Percentiles rank a stretch among this genome's conserved stretches.
Conservation (phyloP, 2,797 vertebrate species). For the Lutjanus campechanus region DNA sequence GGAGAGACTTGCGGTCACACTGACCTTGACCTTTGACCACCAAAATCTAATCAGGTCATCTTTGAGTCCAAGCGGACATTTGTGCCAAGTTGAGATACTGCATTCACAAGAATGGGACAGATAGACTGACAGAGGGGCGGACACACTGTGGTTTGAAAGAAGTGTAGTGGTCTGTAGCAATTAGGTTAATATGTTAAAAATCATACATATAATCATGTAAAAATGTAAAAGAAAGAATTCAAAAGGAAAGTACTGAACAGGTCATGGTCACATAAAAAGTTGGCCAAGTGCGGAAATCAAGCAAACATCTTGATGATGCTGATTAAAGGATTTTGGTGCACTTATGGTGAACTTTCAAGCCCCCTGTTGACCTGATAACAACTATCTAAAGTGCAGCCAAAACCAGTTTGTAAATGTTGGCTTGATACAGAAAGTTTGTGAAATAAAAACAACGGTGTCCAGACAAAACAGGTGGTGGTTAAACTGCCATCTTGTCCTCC, state of each 20-base stretch:
- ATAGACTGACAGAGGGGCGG: too few species aligned
- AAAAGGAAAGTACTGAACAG: neutral
- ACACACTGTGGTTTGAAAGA: neutral
- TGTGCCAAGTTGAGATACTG: too few species aligned
- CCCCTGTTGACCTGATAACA: neutral
- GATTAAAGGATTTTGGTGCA: neutral
- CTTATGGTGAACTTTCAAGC: neutral
- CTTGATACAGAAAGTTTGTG: neutral
- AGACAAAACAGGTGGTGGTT: slow-evolving; percentile 16
- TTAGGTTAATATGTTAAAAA: neutral
- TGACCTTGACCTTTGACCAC: too few species aligned
- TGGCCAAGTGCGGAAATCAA: neutral
- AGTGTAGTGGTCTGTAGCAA: neutral
- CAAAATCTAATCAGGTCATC: too few species aligned
- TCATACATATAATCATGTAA: neutral
- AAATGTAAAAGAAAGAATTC: neutral
- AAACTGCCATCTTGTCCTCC: slow-evolving; percentile 7
- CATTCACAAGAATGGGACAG: too few species aligned
- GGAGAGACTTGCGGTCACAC: too few species aligned
- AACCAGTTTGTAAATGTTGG: neutral
- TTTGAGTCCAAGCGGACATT: too few species aligned
- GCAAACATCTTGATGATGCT: neutral
- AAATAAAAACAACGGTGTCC: neutral
- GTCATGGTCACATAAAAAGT: neutral
- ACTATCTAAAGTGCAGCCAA: neutral